Evolutionary conservation across 1,140 invertebrate genomes (phyloP), one percentile per base, ranked within the genome.

Genomic region (Drosophila oshimai): DNA sequence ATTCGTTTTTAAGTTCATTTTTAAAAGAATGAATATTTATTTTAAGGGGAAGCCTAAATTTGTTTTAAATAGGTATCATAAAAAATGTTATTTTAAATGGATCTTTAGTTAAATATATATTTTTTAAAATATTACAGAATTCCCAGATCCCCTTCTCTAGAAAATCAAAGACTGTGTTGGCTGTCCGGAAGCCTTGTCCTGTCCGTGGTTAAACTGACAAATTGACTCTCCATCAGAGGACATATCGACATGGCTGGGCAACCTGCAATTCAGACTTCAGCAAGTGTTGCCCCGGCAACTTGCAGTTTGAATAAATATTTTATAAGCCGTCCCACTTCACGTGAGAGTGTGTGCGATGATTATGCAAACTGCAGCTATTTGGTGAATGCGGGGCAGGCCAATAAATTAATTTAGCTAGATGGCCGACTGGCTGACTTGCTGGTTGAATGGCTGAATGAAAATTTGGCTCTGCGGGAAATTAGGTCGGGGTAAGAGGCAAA

Each of bases 341-440:
- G 13, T 41, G 31, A 41, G 34, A 39, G 12, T 60, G 28, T 72
- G 49, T 61, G 50, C 17, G 68, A 58, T 86, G 81, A 87, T 86
- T 86, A 87, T 88, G 83, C 83, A 87, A 87, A 74, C 83, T 88
- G 81, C 73, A 88, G 77, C 65, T 81, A 81, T 88, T 81, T 74
- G 73, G 73, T 46, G 69, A 70, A 87, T 87, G 76, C 58, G 61
- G 69, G 77, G 51, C 44, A 81, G 69, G 77, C 83, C 83, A 87
- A 87, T 87, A 87, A 87, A 87, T 87, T 87, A 87, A 87, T 87
- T 88, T 87, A 67, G 81, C 77, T 55, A 74, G 81, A 79, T 55
- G 36, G 61, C 46, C 39, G 45, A 46, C 45, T 70, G 31, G 54
- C 68, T 51, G 41, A 61, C 61, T 44, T 44, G 60, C 53, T 64